Evolutionary conservation across 2,888 invertebrate species (phyloP).

Genomic region (Drosophila buzzatii): DNA sequence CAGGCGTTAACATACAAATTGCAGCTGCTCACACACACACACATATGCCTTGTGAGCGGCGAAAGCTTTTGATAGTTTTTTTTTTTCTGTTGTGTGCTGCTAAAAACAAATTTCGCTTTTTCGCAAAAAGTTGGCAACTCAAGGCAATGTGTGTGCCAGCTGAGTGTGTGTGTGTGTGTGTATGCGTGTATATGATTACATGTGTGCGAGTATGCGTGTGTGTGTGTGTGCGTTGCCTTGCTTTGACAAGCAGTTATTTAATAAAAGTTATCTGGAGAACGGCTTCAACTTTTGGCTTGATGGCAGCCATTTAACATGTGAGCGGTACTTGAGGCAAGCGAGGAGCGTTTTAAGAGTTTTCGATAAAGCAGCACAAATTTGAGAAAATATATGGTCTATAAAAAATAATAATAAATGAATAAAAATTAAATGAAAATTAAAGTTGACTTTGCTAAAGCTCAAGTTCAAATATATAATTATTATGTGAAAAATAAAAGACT

Average conservation of each 20-base stretch:
- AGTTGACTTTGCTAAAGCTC: not conserved
- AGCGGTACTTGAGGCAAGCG: constrained; percentile 36
- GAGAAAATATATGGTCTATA: not conserved
- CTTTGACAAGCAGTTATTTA: constrained; percentile 77
- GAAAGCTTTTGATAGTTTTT: constrained; percentile 48
- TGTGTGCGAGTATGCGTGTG: constrained; percentile 19
- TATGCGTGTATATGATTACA: constrained; percentile 9
- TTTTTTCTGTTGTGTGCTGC: constrained; percentile 18
- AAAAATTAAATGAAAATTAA: not conserved
- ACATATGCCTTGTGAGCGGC: constrained; percentile 7
- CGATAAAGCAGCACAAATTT: not conserved
- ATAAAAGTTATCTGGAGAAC: constrained; percentile 65
- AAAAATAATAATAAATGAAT: too few species aligned
- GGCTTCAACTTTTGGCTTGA: constrained; percentile 44
- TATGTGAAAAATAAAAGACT: too few species aligned
- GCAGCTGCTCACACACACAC: constrained; percentile 56
- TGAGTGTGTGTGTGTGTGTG: constrained; percentile 6
- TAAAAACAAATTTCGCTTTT: constrained; percentile 69
- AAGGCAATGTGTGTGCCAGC: constrained; percentile 41
- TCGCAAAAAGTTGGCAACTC: constrained; percentile 53
- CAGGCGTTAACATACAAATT: constrained; percentile 74
- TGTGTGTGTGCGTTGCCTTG: constrained; percentile 33
- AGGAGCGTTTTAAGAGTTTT: constrained; percentile 11
- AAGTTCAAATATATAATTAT: too few species aligned
- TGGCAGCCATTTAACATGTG: constrained; percentile 42